phyloP scores from a whole-genome alignment of 2,888 invertebrate species.

The Melipona bicolor region DNA sequence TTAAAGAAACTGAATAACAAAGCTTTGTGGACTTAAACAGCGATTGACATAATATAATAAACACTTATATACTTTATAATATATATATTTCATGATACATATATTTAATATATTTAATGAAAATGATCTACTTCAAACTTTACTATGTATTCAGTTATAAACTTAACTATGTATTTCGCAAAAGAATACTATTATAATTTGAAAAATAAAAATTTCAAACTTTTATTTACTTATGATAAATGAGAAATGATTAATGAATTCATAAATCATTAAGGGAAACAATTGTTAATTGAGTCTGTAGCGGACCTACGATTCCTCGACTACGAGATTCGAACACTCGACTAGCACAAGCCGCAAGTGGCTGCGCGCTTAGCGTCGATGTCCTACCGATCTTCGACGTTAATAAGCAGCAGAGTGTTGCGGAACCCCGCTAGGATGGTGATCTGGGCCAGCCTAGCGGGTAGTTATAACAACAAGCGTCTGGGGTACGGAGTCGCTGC shows the following conservation, averaged over 20 bases:
- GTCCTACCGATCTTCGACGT: no score
- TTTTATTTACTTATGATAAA: not conserved
- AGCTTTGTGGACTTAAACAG: not conserved
- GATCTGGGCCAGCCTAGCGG: no score
- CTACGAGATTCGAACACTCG: no score
- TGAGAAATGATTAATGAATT: not conserved
- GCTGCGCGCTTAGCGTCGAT: no score
- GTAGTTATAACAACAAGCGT: no score
- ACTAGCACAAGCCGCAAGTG: no score
- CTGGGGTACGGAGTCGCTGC: no score
- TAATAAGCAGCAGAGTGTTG: no score
- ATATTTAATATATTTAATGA: not conserved
- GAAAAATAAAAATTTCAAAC: not conserved
- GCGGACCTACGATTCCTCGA: no score
- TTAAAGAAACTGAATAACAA: not conserved
- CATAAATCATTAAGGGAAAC: not conserved
- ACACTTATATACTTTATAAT: not conserved
- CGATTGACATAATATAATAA: not conserved
- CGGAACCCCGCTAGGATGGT: no score
- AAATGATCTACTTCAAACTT: not conserved
- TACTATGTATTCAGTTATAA: not conserved
- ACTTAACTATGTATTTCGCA: not conserved
- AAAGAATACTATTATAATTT: not conserved
- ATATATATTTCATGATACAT: no score
- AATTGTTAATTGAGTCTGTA: not conserved